These are phyloP conservation scores for Macroramphosus scolopax DNA, from an alignment of 2,797 vertebrate genomes.

Conservation along the genomic window DNA sequence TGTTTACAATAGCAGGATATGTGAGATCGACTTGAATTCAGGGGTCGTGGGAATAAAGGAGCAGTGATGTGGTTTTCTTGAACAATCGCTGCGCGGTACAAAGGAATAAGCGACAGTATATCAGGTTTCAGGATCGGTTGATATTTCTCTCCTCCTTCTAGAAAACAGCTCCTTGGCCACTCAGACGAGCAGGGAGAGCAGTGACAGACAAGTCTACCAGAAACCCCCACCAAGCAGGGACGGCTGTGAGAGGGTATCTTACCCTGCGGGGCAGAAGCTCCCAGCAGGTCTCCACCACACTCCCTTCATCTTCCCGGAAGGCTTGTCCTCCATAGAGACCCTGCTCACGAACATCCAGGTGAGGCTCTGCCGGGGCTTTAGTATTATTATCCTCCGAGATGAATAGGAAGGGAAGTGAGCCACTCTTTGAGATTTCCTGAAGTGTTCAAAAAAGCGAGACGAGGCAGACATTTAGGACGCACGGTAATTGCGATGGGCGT, in stretches of 20 bases:
- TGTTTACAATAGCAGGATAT: no score
- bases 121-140: not conserved
- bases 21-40: no score
- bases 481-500: constrained; percentile 64
- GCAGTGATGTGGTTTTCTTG: no score
- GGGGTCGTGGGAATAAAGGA: no score
- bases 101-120: not conserved
- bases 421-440: constrained; percentile 66
- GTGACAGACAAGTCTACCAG: constrained; percentile 90
- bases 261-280: constrained; percentile 87
- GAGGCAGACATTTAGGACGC: constrained; percentile 59
- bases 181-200: constrained; percentile 88
- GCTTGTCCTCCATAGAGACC: constrained; percentile 98
- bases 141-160: constrained; percentile 68
- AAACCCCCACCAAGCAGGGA: constrained; percentile 76
- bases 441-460: constrained; percentile 58
- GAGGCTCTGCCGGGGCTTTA: constrained; percentile 73
- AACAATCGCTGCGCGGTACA: not conserved
- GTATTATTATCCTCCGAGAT: constrained; percentile 57
- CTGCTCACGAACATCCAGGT: constrained; percentile 99
- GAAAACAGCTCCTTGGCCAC: constrained; percentile 89
- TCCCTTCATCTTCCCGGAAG: constrained; percentile 97
- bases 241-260: constrained; percentile 91
- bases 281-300: constrained; percentile 90
- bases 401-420: constrained; percentile 61